Conservation (phyloP, 2,888 invertebrate species). For the Camponotus fellah region DNA sequence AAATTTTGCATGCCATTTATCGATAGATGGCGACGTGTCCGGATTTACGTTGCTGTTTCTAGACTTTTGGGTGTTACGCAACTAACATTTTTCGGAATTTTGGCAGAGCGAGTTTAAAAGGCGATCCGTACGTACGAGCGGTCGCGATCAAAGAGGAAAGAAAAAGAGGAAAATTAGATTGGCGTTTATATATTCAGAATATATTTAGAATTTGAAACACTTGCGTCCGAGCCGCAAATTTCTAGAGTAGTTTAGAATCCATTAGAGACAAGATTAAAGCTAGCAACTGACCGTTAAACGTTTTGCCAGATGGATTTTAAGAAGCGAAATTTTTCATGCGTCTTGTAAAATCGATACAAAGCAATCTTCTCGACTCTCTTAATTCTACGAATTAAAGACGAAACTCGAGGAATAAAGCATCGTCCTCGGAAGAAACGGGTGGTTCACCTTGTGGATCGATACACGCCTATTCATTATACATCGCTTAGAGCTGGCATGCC, state of each 20-base stretch:
- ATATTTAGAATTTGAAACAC: neutral
- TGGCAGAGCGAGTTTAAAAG: conserved; percentile 21
- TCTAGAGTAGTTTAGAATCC: neutral
- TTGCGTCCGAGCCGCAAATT: conserved; percentile 13
- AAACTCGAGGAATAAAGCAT: neutral
- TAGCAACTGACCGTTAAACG: neutral
- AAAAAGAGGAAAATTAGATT: conserved; percentile 36
- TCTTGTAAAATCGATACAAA: neutral
- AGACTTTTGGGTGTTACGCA: conserved; percentile 66
- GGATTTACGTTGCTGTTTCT: conserved; percentile 50
- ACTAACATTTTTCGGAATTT: conserved; percentile 60
- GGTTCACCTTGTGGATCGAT: conserved; percentile 20
- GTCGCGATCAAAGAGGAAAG: conserved; percentile 67
- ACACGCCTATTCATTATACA: neutral
- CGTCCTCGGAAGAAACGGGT: neutral
- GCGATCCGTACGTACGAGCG: conserved; percentile 52
- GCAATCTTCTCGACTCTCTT: neutral
- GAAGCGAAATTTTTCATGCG: neutral
- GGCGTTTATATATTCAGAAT: neutral
- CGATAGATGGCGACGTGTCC: conserved; percentile 70
- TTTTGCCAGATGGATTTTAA: neutral
- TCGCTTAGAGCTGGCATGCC: neutral
- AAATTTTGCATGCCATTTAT: conserved; percentile 61
- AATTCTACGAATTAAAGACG: neutral
- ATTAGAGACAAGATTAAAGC: neutral